A percentile compares a stretch with the other conserved stretches of the same genome.
These are phyloP conservation scores for Onychomys arenicola DNA, from an alignment of 2,797 vertebrate species.

Conservation along the genomic window DNA sequence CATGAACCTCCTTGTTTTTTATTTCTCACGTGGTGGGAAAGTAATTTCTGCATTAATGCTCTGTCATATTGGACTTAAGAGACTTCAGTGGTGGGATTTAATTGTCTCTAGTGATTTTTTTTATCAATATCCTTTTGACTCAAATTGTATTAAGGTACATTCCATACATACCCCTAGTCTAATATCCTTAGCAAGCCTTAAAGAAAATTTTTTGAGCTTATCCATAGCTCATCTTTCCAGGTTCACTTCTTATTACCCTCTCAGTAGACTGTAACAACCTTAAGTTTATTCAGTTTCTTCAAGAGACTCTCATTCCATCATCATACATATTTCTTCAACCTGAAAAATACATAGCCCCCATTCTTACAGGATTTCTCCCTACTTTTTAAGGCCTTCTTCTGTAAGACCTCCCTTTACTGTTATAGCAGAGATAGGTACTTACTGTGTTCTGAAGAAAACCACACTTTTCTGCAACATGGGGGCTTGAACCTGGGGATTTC, in stretches of 20 bases:
- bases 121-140: constrained; percentile 50
- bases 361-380: not conserved
- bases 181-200: constrained; percentile 41
- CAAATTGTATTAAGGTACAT: constrained; percentile 1
- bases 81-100: constrained; percentile 64
- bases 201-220: constrained; percentile 46
- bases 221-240: constrained; percentile 1
- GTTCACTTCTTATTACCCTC: constrained; percentile 23
- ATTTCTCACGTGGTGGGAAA: constrained; percentile 47
- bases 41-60: not conserved
- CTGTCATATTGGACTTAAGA: constrained; percentile 23
- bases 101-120: constrained; percentile 33
- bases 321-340: constrained; percentile 36
- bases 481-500: not conserved
- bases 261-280: not conserved
- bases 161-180: not conserved
- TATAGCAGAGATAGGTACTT: not conserved
- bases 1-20: constrained; percentile 17
- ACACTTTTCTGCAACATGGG: not conserved
- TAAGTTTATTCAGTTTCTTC: not conserved
- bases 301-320: not conserved
- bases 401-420: not conserved
- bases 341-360: not conserved
- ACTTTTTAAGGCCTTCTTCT: constrained; percentile 4
- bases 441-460: not conserved